These are phyloP conservation scores for Notoglanidium macrostoma DNA, from an alignment of 2,797 vertebrate genomes.

Conservation along the genomic window DNA sequence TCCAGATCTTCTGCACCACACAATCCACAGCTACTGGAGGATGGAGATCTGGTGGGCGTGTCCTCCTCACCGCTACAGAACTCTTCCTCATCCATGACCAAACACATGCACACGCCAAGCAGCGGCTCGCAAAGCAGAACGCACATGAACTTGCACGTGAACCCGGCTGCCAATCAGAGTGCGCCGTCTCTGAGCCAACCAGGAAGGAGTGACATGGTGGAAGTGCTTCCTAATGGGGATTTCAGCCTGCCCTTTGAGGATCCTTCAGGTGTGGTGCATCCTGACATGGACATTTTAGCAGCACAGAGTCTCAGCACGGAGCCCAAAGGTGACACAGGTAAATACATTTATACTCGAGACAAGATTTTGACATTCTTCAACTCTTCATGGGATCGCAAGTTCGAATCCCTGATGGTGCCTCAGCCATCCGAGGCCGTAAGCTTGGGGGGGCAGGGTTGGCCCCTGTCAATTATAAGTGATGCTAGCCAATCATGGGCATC, in stretches of 20 bases:
- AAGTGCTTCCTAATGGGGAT: slow-evolving; percentile 67
- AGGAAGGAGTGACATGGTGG: slow-evolving; percentile 75
- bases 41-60: slow-evolving; percentile 69
- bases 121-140: slow-evolving; percentile 69
- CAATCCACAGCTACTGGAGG: slow-evolving; percentile 60
- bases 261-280: slow-evolving; percentile 68
- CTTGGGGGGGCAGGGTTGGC: too few relatives aligned
- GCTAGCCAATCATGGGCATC: too few relatives aligned
- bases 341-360: slow-evolving; percentile 43
- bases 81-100: slow-evolving; percentile 57
- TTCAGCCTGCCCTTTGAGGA: slow-evolving; percentile 70
- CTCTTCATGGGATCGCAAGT: background rate
- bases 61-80: slow-evolving; percentile 66
- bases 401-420: too few relatives aligned
- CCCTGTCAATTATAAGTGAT: too few relatives aligned
- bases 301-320: slow-evolving; percentile 67
- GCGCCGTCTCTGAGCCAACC: slow-evolving; percentile 73
- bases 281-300: slow-evolving; percentile 79
- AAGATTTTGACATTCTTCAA: background rate
- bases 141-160: slow-evolving; percentile 69
- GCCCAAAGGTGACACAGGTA: slow-evolving; percentile 79
- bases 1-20: slow-evolving; percentile 61
- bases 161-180: slow-evolving; percentile 71
- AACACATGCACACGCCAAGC: slow-evolving; percentile 65
- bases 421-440: too few relatives aligned